Conservation (phyloP, 1,140 invertebrate species). For the Polypedilum vanderplanki region DNA sequence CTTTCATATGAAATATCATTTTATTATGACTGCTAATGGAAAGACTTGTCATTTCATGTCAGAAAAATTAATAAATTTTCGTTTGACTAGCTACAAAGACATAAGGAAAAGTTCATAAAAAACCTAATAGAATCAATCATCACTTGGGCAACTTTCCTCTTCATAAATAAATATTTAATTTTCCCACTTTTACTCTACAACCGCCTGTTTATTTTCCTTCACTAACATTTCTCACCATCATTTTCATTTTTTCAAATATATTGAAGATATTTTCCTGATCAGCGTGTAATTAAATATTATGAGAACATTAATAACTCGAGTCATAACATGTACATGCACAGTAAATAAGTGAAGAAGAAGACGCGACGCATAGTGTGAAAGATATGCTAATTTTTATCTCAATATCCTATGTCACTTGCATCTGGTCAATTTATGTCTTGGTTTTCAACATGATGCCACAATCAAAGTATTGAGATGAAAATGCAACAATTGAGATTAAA, state of each 20-base stretch:
- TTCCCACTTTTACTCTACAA: neutral
- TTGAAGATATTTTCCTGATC: neutral
- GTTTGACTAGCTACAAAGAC: neutral
- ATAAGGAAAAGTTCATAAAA: neutral
- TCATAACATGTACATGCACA: slow-evolving; percentile 16
- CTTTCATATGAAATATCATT: neutral
- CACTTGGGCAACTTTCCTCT: slow-evolving; percentile 1
- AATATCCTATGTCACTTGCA: too few species aligned
- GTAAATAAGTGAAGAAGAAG: too few species aligned
- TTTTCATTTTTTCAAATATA: neutral
- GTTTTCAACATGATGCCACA: neutral
- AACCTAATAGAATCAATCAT: neutral
- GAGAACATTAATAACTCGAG: slow-evolving; percentile 25
- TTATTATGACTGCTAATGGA: neutral
- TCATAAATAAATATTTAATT: slow-evolving; percentile 20
- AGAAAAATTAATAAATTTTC: too few species aligned
- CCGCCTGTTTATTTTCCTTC: neutral
- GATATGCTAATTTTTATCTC: too few species aligned
- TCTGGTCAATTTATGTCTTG: too few species aligned
- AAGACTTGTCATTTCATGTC: neutral
- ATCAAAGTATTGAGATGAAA: neutral
- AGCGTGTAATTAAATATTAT: slow-evolving; percentile 25
- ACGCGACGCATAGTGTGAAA: too few species aligned
- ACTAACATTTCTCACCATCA: too few species aligned
- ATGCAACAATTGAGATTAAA: neutral